phyloP scores from a whole-genome alignment of 2,888 invertebrate genomes.

The Drymonia ruficornis region DNA sequence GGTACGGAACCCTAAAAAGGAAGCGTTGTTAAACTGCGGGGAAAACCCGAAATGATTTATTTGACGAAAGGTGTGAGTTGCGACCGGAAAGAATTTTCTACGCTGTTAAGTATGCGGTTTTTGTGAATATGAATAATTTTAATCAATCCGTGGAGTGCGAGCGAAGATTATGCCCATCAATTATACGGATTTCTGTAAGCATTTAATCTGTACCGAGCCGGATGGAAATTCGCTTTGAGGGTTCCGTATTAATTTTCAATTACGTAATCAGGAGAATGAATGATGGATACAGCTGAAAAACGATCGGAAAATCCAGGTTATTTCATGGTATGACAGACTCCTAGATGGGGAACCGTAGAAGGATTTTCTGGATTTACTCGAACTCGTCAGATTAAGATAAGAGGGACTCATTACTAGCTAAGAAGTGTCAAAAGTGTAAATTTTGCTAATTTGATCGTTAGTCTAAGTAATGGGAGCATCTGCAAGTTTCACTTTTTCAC shows the following conservation, averaged over 20 bases:
- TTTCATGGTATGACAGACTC: too few species aligned
- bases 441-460: too few species aligned
- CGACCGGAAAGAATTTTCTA: conserved; percentile 28
- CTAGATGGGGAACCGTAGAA: too few species aligned
- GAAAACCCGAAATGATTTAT: conserved; percentile 51
- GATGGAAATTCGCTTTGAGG: conserved; percentile 21
- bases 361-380: too few species aligned
- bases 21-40: conserved; percentile 22
- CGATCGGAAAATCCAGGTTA: too few species aligned
- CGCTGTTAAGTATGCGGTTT: conserved; percentile 44
- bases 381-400: too few species aligned
- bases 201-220: conserved; percentile 25
- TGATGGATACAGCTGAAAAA: too few species aligned
- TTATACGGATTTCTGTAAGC: conserved; percentile 32
- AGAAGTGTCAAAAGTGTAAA: too few species aligned
- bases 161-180: conserved; percentile 33
- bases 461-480: too few species aligned
- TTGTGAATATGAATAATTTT: conserved; percentile 36
- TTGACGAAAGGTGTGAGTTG: conserved; percentile 30
- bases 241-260: conserved; percentile 10
- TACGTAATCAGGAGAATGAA: not conserved
- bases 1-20: too few species aligned
- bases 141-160: conserved; percentile 31
- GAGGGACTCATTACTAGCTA: too few species aligned
- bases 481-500: too few species aligned